These are phyloP conservation scores for Bellardia pandia DNA, from an alignment of 2,888 invertebrate species.

Conservation along the genomic window DNA sequence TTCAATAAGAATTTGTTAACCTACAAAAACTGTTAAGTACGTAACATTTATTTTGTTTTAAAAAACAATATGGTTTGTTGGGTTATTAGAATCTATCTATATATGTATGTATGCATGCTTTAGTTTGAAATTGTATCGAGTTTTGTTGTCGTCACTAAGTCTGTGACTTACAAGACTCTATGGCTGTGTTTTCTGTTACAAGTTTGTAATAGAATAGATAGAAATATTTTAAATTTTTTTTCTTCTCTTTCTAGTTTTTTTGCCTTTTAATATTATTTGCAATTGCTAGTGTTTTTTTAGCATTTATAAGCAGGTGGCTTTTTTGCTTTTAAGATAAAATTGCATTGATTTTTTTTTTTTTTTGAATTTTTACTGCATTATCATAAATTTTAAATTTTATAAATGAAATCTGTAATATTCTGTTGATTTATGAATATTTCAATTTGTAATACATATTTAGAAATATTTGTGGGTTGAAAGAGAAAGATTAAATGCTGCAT, in stretches of 20 bases:
- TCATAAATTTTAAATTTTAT: constrained; percentile 29
- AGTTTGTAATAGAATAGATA: constrained; percentile 50
- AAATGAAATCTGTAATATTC: constrained; percentile 5
- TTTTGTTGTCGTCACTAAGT: constrained; percentile 69
- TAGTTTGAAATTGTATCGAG: constrained; percentile 53
- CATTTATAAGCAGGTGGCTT: constrained; percentile 40
- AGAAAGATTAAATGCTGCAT: too few species aligned
- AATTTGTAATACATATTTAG: neutral
- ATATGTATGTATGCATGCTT: neutral
- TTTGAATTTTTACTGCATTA: neutral
- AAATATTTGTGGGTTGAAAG: neutral
- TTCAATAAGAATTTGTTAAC: too few species aligned
- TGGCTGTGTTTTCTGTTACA: constrained; percentile 41
- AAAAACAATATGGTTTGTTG: constrained; percentile 24
- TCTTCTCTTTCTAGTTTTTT: neutral
- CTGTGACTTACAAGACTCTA: constrained; percentile 64
- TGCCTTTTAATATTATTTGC: constrained; percentile 35
- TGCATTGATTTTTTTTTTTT: neutral
- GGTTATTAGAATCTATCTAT: neutral
- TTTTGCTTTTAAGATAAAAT: neutral
- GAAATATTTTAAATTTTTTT: constrained; percentile 25
- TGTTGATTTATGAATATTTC: constrained; percentile 1
- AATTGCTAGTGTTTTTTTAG: constrained; percentile 6
- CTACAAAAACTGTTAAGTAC: too few species aligned
- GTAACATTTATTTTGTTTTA: neutral